Evolutionary conservation across 2,797 vertebrate species (phyloP).

Genomic region (Gymnothorax javanicus): DNA sequence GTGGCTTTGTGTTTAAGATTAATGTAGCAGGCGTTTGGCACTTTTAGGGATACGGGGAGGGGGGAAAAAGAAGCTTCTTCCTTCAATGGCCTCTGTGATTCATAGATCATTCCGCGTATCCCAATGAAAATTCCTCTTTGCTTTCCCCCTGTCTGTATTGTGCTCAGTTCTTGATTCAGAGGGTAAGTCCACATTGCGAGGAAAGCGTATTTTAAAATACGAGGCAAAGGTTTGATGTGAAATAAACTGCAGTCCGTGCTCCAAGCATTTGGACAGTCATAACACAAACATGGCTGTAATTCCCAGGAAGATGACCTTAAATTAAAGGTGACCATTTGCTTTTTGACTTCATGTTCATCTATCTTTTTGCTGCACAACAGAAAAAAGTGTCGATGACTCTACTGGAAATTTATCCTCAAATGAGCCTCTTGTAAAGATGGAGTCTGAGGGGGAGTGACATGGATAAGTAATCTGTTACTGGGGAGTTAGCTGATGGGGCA

Average conservation of each 20-base stretch:
- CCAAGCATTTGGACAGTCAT: too few relatives aligned
- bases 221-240: not conserved
- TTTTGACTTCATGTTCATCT: too few relatives aligned
- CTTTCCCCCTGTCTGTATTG: not conserved
- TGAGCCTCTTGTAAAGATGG: not conserved
- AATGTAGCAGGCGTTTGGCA: slow-evolving; percentile 13
- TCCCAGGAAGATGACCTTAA: too few relatives aligned
- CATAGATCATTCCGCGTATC: not conserved
- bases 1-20: slow-evolving; percentile 18
- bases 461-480: not conserved
- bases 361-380: too few relatives aligned
- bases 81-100: not conserved
- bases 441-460: not conserved
- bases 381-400: too few relatives aligned
- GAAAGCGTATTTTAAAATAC: not conserved
- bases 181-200: not conserved
- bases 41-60: slow-evolving; percentile 5
- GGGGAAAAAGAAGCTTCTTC: slow-evolving; percentile 3
- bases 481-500: not conserved
- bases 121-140: not conserved
- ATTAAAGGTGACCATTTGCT: too few relatives aligned
- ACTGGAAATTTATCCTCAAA: not conserved
- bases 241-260: not conserved
- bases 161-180: not conserved
- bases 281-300: too few relatives aligned